Evolutionary conservation across 1,140 invertebrate genomes (phyloP).

Genomic region (Tigriopus japonicus): DNA sequence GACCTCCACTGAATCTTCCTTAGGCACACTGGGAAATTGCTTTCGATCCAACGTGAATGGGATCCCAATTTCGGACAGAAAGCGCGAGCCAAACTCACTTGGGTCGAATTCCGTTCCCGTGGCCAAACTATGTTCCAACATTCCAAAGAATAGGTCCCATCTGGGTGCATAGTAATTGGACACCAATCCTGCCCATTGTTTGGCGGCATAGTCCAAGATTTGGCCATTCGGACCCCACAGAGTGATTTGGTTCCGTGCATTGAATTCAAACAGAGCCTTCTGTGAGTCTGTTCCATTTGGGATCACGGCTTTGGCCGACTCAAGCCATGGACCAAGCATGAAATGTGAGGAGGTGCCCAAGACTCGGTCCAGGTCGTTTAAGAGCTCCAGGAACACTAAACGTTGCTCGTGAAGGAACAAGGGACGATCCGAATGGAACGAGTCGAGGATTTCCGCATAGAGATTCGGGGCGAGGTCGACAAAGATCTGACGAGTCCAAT

Average conservation of each 20-base stretch:
- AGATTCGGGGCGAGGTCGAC: not conserved
- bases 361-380: not conserved
- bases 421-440: not conserved
- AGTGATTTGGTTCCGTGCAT: constrained; percentile 79
- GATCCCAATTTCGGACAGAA: not conserved
- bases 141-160: constrained; percentile 40
- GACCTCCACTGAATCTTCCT: not conserved
- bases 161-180: constrained; percentile 44
- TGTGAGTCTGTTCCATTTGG: constrained; percentile 16
- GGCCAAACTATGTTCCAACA: not conserved
- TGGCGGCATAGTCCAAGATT: constrained; percentile 71
- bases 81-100: not conserved
- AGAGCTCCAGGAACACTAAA: not conserved
- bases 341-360: not conserved
- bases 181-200: constrained; percentile 63
- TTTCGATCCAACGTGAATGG: not conserved
- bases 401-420: not conserved
- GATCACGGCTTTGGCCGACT: not conserved
- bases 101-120: not conserved
- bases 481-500: not conserved
- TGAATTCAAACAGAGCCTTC: constrained; percentile 49
- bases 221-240: constrained; percentile 73
- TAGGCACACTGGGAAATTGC: not conserved
- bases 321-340: constrained; percentile 6
- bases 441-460: not conserved